Evolutionary conservation across 1,140 invertebrate genomes (phyloP), one percentile per base, ranked within the genome.

Genomic region (Dufourea novaeangliae): DNA sequence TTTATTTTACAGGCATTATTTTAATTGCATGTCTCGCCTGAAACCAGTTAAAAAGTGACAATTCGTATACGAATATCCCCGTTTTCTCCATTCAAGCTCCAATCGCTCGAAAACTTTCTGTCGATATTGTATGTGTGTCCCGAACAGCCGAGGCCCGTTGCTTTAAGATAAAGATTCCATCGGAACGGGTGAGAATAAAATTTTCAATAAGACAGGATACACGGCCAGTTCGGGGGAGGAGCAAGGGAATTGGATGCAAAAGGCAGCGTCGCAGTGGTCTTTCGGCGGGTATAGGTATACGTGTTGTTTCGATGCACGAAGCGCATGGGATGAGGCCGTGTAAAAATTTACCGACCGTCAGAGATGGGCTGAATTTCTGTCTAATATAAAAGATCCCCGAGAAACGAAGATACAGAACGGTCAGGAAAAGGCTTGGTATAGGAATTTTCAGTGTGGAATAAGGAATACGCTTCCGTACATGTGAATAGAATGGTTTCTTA

Each of bases 161-260:
- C 32, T 17, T 20, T 22, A 1, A n/a, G 50, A 41, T 56, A 39
- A 34, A n/a, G 39, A 56, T 64, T 41, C 61, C 50, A 56, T 29
- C 50, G 46, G 39, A 25, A 37, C 27, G 0, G 52, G n/a, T 11
- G 2, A 44, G 27, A 46, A 41, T 29, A 50, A 52, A 73, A 46
- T 64, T 62, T 66, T 72, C 69, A 57, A 64, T 66, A 62, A 62
- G 59, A 11, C 34, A 8, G n/a, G 57, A 5, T 11, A 34, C 10
- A n/a, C 44, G 12, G 11, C 7, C 34, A 14, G 22, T 11, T 11
- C 52, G 11, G n/a, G 22, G 59, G 32, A 17, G 54, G 44, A 41
- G 44, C 50, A 29, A 64, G 37, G 25, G 57, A 61, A 34, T 54
- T 37, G 41, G 22, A 41, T 29, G 61, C 57, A 11, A 37, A 61